Evolutionary conservation across 2,888 invertebrate species (phyloP).

Genomic region (Drosophila bunnanda): DNA sequence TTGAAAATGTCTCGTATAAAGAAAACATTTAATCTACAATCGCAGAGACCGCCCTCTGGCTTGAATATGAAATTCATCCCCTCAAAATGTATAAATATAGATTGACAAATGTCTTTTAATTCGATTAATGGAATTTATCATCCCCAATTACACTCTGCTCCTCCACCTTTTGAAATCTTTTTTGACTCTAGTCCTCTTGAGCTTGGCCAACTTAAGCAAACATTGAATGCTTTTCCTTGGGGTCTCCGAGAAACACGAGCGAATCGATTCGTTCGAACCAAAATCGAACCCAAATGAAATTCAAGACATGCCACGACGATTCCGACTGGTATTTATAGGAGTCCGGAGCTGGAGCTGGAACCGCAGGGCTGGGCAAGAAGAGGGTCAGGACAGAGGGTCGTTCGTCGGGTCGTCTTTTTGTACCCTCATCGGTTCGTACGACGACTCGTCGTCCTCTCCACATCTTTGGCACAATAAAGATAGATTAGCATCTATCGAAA

Average conservation of each 20-base stretch:
- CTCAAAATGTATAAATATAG: slow-evolving; percentile 4
- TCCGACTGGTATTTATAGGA: slow-evolving; percentile 68
- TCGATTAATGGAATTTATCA: slow-evolving; percentile 11
- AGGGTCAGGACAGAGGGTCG: slow-evolving; percentile 10
- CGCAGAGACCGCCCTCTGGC: too few relatives aligned
- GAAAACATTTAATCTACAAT: neutral
- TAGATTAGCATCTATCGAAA: slow-evolving; percentile 76
- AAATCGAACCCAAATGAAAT: slow-evolving; percentile 66
- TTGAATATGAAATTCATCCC: neutral
- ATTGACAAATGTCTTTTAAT: slow-evolving; percentile 7
- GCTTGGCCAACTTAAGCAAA: slow-evolving; percentile 19
- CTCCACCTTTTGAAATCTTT: slow-evolving; percentile 10
- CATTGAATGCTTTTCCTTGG: slow-evolving; percentile 12
- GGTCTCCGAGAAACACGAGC: slow-evolving; percentile 36
- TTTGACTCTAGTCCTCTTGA: slow-evolving; percentile 8
- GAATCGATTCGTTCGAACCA: slow-evolving; percentile 50
- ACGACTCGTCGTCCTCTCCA: slow-evolving; percentile 66
- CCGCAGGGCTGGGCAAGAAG: slow-evolving; percentile 12
- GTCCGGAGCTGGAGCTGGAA: slow-evolving; percentile 31
- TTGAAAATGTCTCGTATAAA: neutral
- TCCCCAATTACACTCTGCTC: neutral
- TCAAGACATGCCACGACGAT: slow-evolving; percentile 65
- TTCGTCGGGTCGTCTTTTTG: slow-evolving; percentile 22
- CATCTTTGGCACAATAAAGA: slow-evolving; percentile 76
- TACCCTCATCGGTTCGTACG: too few relatives aligned